These are phyloP conservation scores for Pantelozetes paolii DNA, from an alignment of 2,888 invertebrate species.

Conservation along the genomic window DNA sequence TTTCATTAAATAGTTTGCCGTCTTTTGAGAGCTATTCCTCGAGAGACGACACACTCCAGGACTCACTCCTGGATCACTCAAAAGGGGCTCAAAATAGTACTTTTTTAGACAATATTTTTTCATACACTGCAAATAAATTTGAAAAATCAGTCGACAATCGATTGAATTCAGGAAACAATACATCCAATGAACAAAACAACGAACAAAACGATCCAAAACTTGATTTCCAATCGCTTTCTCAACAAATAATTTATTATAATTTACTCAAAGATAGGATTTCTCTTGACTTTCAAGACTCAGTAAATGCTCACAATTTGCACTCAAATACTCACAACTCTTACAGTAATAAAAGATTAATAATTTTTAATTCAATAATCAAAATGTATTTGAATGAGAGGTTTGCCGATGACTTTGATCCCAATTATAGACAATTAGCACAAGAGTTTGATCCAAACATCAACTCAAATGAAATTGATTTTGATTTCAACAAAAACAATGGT, in stretches of 20 bases:
- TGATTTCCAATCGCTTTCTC: neutral
- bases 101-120: slow-evolving; percentile 19
- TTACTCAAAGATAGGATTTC: neutral
- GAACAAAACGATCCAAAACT: slow-evolving; percentile 6
- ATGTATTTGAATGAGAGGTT: neutral
- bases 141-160: neutral
- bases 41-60: slow-evolving; percentile 45
- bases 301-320: neutral
- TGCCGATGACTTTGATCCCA: neutral
- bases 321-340: neutral
- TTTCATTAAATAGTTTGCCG: slow-evolving; percentile 46
- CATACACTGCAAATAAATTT: neutral
- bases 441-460: neutral
- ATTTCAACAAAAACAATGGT: neutral
- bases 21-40: slow-evolving; percentile 46
- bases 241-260: slow-evolving; percentile 5
- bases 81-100: neutral
- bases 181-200: slow-evolving; percentile 21
- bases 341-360: neutral
- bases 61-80: no score
- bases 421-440: neutral
- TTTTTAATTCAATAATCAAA: neutral
- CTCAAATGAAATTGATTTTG: neutral
- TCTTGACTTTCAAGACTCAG: neutral
- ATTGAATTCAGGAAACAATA: neutral